Base-by-base conservation (phyloP, 2,113 vertebrate genomes). In the Sterrhoptilus dennistouni region DNA sequence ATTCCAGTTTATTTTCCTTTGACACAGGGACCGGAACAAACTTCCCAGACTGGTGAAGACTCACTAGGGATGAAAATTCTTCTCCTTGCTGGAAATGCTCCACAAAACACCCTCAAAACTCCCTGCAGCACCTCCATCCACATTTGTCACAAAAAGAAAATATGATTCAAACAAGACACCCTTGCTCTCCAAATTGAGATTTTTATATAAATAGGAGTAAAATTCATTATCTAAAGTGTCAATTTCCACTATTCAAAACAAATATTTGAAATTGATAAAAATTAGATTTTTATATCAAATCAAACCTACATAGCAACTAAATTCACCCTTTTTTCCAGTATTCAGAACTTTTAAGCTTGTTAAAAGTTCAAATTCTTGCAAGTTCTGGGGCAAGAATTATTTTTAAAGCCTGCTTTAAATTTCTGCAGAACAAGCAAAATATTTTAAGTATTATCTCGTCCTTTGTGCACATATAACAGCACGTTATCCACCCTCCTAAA, bases 61-160 rank as follows among this genome's bases (percentile, higher is more conserved):
- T 70, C 52, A 6, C 13, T 0, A 3, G 2, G 19, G 52, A 29
- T 15, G 53, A 27, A 35, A 71, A 81, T 4, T 24, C 22, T 38
- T 27, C 56, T 74, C 31, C 38, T 65, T 27, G 6, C 61, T 38
- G 31, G 44, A 45, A 79, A 29, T 17, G 35, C 40, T 31, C n/a
- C 65, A 52, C 31, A 27, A 15, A 61, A 42, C 28, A 10, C 14
- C 15, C n/a, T 15, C 15, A 31, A 31, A 70, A 81, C 18, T 11
- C 16, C 3, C 6, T 15, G 3, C 0, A 14, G 57, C 2, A 1
- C 25, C 60, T 14, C 14, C 35, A 12, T 3, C 31, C 12, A 4
- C 7, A 16, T 12, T 25, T 36, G 45, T 3, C 25, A 28, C 1
- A 19, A 2, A 24, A 24, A 60, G 17, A 65, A 57, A 44, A 65